Base-by-base conservation (phyloP, 2,888 invertebrate species). In the Scaptomyza caliginosa region DNA sequence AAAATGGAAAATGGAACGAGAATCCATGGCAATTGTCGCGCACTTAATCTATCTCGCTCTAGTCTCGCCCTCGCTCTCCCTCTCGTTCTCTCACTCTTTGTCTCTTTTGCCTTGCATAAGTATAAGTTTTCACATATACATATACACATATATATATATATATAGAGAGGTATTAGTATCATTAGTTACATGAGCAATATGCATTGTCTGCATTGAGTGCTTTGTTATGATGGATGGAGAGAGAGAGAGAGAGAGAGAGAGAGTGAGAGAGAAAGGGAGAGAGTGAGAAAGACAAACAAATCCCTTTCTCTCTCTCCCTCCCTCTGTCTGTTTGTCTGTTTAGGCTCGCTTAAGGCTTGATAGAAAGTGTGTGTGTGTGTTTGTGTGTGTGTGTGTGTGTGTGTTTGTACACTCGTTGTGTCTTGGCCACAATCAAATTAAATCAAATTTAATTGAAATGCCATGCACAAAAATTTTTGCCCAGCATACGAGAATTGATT, bases 361-460 rank as follows among this genome's bases (percentile, higher is more conserved):
- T 24, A 17, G 7, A 16, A 26, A 5, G 34, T 26, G 26, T 30
- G 26, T n/a, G 2, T 4, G 3, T 21, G 4, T 21, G 21, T 21
- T 2, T 21, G 21, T 21, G 21, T 21, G 21, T 21, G 21, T 21
- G 21, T 21, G 21, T 21, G 21, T 21, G 21, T 4, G 32, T 34
- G 32, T 34, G 34, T 34, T 5, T 16, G 34, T 16, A 16, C 30
- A n/a, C 43, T 38, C 26, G 34, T 52, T 49, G 45, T 49, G 45
- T 32, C 50, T 54, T 65, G 36, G 59, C 69, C 65, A 36, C 70
- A 70, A 58, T 60, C 58, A 63, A 78, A 67, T 71, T 52, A 50
- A 74, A 77, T 80, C 63, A 60, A 77, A 77, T 83, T 83, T 74
- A 83, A 83, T 80, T 83, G 77, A 83, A 79, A 83, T 79, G 77